phyloP scores from a whole-genome alignment of 2,113 vertebrate species.

The Odobenus rosmarus region DNA sequence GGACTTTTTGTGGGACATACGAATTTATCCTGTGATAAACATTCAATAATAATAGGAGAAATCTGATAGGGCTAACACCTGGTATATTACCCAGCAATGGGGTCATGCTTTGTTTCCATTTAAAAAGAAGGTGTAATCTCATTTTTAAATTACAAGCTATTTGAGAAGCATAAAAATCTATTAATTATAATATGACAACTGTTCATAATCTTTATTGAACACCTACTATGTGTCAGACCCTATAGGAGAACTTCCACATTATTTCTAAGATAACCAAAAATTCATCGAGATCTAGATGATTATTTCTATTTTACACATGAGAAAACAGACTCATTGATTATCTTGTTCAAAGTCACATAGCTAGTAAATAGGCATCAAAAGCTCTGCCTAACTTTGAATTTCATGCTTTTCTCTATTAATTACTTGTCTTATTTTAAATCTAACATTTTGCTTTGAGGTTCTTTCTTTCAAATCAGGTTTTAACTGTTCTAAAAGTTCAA shows the following conservation, averaged over 20 bases:
- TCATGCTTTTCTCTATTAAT: background rate
- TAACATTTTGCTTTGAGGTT: background rate
- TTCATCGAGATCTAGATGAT: background rate
- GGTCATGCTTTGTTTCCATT: background rate
- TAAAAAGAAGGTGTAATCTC: background rate
- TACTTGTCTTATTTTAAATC: background rate
- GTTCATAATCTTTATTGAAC: background rate
- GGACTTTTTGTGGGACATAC: background rate
- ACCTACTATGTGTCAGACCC: background rate
- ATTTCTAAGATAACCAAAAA: background rate
- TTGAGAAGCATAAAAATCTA: background rate
- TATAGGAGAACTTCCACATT: background rate
- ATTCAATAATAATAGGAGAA: background rate
- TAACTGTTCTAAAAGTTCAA: background rate
- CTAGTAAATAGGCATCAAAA: background rate
- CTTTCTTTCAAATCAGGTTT: background rate
- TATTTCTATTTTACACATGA: background rate
- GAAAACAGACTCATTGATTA: background rate
- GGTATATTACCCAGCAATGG: background rate
- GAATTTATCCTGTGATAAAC: background rate
- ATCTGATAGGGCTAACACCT: background rate
- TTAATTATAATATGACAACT: background rate
- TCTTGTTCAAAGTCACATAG: background rate
- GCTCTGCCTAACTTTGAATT: background rate
- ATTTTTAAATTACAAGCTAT: background rate